A percentile compares a stretch with the other conserved stretches of the same genome.
Conservation (phyloP, 64 coral and sea anemone species). For the Montipora sp. region DNA sequence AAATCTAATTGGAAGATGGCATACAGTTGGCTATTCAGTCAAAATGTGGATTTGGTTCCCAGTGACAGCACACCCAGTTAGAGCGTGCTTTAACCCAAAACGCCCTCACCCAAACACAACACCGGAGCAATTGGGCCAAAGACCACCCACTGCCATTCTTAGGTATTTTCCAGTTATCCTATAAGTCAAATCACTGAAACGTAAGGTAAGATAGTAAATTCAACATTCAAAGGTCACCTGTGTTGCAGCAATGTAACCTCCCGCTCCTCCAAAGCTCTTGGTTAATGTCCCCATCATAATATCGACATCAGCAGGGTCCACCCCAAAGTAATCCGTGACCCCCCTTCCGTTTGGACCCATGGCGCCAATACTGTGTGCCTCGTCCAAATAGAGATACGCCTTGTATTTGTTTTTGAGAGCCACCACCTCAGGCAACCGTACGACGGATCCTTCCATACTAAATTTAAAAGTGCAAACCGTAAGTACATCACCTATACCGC, state of each 20-base stretch:
- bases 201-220: background rate
- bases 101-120: no score
- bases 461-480: background rate
- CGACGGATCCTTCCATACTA: slow-evolving; percentile 97
- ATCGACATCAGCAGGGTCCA: slow-evolving; percentile 90
- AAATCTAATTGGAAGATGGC: no score
- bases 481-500: no score
- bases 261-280: slow-evolving; percentile 96
- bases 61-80: no score
- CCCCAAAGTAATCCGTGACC: slow-evolving; percentile 85
- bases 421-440: slow-evolving; percentile 88
- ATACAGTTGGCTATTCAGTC: no score
- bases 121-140: no score
- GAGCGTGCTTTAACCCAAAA: no score
- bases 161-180: no score
- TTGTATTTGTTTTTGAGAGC: slow-evolving; percentile 99
- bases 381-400: slow-evolving; percentile 93
- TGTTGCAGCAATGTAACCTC: slow-evolving; percentile 92
- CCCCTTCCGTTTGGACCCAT: slow-evolving; percentile 89
- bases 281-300: slow-evolving; percentile 99
- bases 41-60: no score
- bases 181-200: no score
- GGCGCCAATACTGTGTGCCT: slow-evolving; percentile 98
- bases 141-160: no score
- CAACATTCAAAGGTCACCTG: slow-evolving; percentile 54